Evolutionary conservation across 2,888 invertebrate genomes (phyloP).

Genomic region (Lasioglossum zephyrum): DNA sequence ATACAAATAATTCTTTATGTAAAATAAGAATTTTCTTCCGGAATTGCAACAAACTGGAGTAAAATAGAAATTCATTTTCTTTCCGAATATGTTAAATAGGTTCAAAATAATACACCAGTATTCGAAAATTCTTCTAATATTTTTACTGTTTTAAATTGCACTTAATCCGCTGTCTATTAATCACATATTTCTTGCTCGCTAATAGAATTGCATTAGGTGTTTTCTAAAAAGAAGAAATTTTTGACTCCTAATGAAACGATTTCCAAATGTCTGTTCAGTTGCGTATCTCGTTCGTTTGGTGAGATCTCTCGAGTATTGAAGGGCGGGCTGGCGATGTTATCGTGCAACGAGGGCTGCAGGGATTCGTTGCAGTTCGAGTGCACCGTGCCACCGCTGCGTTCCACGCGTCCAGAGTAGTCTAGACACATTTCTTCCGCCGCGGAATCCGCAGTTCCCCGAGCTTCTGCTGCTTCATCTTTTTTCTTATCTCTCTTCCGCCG

Average conservation of each 20-base stretch:
- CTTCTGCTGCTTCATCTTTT: conserved; percentile 30
- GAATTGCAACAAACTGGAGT: too few relatives aligned
- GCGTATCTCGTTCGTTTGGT: not conserved
- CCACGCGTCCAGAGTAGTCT: not conserved
- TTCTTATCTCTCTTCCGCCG: conserved; percentile 48
- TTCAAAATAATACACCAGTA: too few relatives aligned
- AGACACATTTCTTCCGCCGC: conserved; percentile 18
- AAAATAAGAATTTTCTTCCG: too few relatives aligned
- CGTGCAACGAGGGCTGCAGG: not conserved
- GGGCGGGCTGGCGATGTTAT: not conserved
- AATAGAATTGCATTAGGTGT: too few relatives aligned
- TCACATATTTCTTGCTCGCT: not conserved
- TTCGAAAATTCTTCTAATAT: too few relatives aligned
- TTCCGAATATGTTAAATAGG: too few relatives aligned
- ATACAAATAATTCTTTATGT: too few relatives aligned
- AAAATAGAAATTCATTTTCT: too few relatives aligned
- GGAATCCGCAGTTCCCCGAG: conserved; percentile 28
- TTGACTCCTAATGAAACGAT: not conserved
- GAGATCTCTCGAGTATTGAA: not conserved
- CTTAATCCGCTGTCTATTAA: too few relatives aligned
- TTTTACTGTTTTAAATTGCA: too few relatives aligned
- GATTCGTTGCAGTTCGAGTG: not conserved
- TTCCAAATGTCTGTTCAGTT: not conserved
- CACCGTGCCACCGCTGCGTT: conserved; percentile 24
- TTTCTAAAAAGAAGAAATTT: too few relatives aligned